Conservation (phyloP, 2,113 vertebrate species). For the Lates calcarifer region DNA sequence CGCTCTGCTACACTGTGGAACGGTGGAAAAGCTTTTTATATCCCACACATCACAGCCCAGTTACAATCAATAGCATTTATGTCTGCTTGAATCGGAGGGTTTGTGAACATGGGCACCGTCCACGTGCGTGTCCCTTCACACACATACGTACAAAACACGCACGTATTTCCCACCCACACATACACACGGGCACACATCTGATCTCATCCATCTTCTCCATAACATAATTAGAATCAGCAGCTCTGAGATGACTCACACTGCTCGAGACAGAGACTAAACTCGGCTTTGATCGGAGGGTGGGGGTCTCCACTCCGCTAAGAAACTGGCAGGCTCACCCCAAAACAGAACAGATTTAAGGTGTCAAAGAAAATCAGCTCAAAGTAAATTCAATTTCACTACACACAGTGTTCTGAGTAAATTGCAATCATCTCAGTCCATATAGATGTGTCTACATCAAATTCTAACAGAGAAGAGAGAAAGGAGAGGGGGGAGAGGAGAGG, state of each 20-base stretch:
- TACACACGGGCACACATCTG: constrained; percentile 65
- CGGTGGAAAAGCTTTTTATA: constrained; percentile 82
- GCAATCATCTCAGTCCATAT: constrained; percentile 71
- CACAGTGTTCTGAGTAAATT: constrained; percentile 72
- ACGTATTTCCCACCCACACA: constrained; percentile 51
- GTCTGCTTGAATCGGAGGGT: constrained; percentile 77
- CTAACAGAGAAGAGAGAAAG: constrained; percentile 4
- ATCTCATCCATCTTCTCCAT: constrained; percentile 82
- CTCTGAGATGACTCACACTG: constrained; percentile 80
- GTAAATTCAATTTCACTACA: constrained; percentile 79
- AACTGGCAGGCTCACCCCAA: constrained; percentile 76
- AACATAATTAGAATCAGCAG: constrained; percentile 84
- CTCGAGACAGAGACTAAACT: constrained; percentile 80
- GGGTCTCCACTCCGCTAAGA: constrained; percentile 77
- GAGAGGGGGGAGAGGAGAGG: constrained; percentile 21
- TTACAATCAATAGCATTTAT: constrained; percentile 83
- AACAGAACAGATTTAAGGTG: constrained; percentile 81
- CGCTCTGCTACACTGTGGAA: constrained; percentile 77
- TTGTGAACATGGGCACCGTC: constrained; percentile 63
- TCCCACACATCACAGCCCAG: constrained; percentile 82
- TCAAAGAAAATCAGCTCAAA: constrained; percentile 81
- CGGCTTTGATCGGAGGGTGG: constrained; percentile 77
- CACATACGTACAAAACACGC: constrained; percentile 28
- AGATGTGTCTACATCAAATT: constrained; percentile 64
- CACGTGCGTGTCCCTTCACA: background rate